Evolutionary conservation across 2,113 vertebrate genomes (phyloP).

Genomic region (Gasterosteus nipponicus): DNA sequence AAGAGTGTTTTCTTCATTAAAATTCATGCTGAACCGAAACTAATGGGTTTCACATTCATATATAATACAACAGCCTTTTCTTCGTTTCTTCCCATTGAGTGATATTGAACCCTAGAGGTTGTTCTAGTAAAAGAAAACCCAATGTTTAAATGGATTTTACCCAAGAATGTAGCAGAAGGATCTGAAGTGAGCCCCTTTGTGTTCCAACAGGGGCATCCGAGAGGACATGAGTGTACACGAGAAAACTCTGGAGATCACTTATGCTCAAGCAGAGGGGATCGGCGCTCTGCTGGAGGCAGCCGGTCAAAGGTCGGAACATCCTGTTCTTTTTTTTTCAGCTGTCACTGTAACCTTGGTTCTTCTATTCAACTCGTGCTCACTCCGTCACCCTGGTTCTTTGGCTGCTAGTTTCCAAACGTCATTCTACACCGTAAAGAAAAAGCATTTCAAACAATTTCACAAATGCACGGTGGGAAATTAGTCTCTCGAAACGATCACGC

Average conservation of each 20-base stretch:
- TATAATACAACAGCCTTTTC: background rate
- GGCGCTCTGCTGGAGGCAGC: conserved; percentile 77
- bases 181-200: background rate
- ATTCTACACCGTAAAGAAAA: background rate
- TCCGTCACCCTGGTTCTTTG: background rate
- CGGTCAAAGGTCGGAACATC: conserved; percentile 75
- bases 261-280: conserved; percentile 73
- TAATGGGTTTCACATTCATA: background rate
- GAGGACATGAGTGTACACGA: conserved; percentile 75
- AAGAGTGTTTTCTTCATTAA: background rate
- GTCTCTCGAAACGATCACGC: background rate
- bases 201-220: conserved; percentile 68
- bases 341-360: background rate
- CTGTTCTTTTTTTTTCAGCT: background rate
- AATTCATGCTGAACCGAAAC: background rate
- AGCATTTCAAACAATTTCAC: background rate
- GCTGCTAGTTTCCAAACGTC: background rate
- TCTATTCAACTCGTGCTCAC: background rate
- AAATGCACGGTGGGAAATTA: background rate
- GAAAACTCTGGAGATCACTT: conserved; percentile 76
- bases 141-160: background rate
- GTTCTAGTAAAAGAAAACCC: background rate
- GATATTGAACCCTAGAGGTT: background rate
- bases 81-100: background rate
- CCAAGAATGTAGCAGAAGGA: background rate